Conservation (phyloP, 2,113 vertebrate species). For the Lepus americanus region DNA sequence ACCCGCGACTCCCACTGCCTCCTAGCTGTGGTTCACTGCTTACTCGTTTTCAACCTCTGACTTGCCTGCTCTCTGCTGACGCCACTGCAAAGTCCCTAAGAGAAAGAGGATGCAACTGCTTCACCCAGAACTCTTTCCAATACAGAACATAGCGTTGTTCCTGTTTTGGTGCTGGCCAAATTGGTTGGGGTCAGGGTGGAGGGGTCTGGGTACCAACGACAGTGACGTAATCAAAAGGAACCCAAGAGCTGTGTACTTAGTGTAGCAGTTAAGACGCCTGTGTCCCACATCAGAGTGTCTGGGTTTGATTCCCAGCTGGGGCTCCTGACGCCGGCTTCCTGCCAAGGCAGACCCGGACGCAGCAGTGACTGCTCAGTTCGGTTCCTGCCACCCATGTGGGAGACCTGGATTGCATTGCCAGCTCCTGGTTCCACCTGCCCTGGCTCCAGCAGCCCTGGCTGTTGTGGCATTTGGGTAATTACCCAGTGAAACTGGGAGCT, state of each 20-base stretch:
- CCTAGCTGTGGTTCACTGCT: background rate
- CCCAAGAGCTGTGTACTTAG: background rate
- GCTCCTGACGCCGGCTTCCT: no score
- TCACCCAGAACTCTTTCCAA: background rate
- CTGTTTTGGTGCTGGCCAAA: background rate
- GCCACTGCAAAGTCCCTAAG: background rate
- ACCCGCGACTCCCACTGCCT: background rate
- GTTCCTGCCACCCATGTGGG: no score
- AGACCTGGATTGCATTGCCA: no score
- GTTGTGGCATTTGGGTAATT: no score
- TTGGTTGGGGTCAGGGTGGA: background rate
- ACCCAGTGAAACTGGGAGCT: no score
- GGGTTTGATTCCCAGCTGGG: no score
- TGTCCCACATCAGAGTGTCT: no score
- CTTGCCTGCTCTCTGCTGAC: background rate
- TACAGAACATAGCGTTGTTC: background rate
- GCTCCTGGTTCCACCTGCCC: no score
- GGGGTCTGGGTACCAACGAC: background rate
- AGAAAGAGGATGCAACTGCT: background rate
- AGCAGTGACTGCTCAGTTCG: no score
- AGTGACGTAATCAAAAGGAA: background rate
- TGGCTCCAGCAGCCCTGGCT: no score
- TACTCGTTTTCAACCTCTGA: background rate
- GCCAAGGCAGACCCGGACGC: no score
- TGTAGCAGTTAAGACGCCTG: no score